Base-by-base conservation (phyloP, 35 echinoderm and acorn worm genomes). In the Heliocidaris erythrogramma region DNA sequence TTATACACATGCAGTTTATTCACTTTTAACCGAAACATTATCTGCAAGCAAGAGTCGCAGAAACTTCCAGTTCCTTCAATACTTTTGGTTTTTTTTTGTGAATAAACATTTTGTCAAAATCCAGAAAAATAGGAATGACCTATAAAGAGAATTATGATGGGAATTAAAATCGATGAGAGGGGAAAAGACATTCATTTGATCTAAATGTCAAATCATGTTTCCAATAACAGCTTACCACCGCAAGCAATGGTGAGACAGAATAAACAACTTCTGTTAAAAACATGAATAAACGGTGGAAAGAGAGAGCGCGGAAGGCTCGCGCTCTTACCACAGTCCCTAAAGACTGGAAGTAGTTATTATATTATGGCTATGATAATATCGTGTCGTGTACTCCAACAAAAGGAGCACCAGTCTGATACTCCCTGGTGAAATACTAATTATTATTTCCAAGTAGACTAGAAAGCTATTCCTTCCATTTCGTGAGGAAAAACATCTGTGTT, bases 401-500 rank as follows among this genome's bases (percentile, higher is more conserved):
- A 7, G 17, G 5, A n/a, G 65, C 27, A 78, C 65, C 18, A 21
- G 65, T 78, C 65, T 7, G 7, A 78, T 1, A 21, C 65, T 78
- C 65, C 65, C 65, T 78, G 3, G 65, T 24, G 65, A 78, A 78
- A 78, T 18, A 24, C 18, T 78, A n/a, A 27, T 78, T 78, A 78
- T 78, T 78, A 78, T 78, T 78, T 78, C 65, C 65, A 78, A 78
- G 65, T 78, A 78, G 65, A 78, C 21, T 78, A 78, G 65, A 78
- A 78, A 78, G 7, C 7, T 29, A 7, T 52, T 5, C 17, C 0
- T 5, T 7, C 65, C 27, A 21, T 8, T 78, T 78, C 27, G 65
- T 78, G 2, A 5, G 18, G 65, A 27, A 42, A 78, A 78, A 78
- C 65, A 78, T 78, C 18, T 78, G 65, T 78, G 65, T 78, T 78